Conservation (phyloP, 2,797 vertebrate genomes). For the Enteromius argenteus region DNA sequence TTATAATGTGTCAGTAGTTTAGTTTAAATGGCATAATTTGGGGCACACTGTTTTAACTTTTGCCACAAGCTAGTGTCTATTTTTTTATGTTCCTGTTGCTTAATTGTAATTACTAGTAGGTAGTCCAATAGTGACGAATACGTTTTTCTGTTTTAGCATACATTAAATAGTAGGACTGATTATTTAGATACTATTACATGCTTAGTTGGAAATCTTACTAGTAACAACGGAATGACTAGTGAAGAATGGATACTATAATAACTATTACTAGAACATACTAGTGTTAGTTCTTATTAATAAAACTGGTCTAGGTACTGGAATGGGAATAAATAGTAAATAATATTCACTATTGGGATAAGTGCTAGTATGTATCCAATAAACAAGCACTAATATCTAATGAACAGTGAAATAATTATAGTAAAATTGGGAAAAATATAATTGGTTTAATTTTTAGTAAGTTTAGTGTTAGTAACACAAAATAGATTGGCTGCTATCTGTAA, state of each 20-base stretch:
- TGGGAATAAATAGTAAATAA: background rate
- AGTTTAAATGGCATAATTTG: conserved; percentile 3
- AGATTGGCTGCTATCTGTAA: background rate
- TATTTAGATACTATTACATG: background rate
- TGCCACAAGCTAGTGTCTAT: background rate
- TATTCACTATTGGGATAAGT: background rate
- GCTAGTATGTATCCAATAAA: background rate
- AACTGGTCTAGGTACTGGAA: background rate
- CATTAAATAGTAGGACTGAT: background rate
- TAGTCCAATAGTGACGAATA: background rate
- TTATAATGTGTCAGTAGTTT: background rate
- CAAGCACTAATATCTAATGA: too few relatives aligned
- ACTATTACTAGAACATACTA: background rate
- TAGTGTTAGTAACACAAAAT: background rate
- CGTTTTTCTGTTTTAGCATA: background rate
- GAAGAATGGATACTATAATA: background rate
- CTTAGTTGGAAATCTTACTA: background rate
- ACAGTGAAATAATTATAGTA: background rate
- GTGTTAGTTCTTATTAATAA: background rate
- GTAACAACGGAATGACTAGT: background rate
- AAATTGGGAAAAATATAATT: background rate
- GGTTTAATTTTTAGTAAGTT: background rate
- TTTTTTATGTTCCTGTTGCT: background rate
- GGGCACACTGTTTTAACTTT: background rate
- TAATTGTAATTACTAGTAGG: background rate